Conservation (phyloP, 2,113 vertebrate species). For the Addax nasomaculatus region DNA sequence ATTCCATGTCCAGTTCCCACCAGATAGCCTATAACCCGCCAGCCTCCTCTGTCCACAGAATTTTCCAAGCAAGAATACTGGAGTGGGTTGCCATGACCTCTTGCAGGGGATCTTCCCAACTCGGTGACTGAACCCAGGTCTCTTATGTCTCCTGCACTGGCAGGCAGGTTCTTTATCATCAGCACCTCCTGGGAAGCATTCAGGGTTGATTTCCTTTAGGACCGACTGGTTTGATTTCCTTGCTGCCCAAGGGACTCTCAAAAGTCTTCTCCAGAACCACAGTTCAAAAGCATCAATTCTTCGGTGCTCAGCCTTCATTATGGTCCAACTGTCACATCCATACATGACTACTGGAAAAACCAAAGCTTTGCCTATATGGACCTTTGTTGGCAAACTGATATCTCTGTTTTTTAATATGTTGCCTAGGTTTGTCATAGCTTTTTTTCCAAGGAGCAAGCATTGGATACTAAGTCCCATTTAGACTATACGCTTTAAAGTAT, state of each 20-base stretch:
- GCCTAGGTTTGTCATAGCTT: background rate
- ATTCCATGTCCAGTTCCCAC: background rate
- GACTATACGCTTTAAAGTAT: background rate
- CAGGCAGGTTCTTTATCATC: background rate
- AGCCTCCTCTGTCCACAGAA: background rate
- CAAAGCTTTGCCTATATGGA: background rate
- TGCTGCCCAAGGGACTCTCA: background rate
- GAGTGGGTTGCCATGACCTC: background rate
- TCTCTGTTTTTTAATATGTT: background rate
- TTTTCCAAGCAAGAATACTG: background rate
- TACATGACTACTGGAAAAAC: background rate
- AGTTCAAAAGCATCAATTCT: background rate
- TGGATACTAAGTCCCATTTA: background rate
- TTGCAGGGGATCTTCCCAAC: background rate
- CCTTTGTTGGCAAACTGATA: background rate
- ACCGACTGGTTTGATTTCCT: background rate
- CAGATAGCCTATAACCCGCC: background rate
- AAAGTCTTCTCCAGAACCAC: background rate
- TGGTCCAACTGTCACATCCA: background rate
- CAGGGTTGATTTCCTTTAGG: background rate
- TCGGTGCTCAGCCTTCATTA: background rate
- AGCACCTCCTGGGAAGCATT: background rate
- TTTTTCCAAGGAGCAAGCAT: background rate
- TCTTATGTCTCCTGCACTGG: background rate
- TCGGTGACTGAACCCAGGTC: background rate